These are phyloP conservation scores for Melanotaenia maccullochi DNA, from an alignment of 2,797 vertebrate species.

Conservation along the genomic window DNA sequence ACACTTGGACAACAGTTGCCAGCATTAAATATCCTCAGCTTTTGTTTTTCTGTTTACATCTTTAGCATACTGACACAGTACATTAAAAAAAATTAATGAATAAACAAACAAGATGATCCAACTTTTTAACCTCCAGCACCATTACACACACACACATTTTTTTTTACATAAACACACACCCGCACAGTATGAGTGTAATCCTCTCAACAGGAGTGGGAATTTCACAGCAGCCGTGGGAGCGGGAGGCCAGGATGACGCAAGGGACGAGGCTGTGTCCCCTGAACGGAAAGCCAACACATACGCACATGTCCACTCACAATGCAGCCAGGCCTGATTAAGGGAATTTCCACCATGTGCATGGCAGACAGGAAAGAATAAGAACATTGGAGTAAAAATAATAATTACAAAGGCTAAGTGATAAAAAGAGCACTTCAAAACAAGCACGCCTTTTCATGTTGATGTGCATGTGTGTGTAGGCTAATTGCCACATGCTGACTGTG, in stretches of 20 bases:
- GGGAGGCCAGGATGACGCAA: slow-evolving; percentile 72
- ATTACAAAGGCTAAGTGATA: slow-evolving; percentile 68
- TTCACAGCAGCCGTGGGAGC: slow-evolving; percentile 77
- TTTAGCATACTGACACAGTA: not conserved
- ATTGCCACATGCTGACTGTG: slow-evolving; percentile 64
- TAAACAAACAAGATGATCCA: slow-evolving; percentile 9
- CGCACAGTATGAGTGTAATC: slow-evolving; percentile 67
- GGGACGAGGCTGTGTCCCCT: slow-evolving; percentile 62
- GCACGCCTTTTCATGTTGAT: slow-evolving; percentile 56
- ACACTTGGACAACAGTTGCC: not conserved
- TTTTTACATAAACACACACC: slow-evolving; percentile 34
- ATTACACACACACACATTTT: slow-evolving; percentile 11
- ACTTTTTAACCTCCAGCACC: not conserved
- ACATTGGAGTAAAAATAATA: slow-evolving; percentile 72
- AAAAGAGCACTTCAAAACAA: slow-evolving; percentile 74
- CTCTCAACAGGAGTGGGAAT: slow-evolving; percentile 79
- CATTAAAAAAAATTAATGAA: slow-evolving; percentile 2
- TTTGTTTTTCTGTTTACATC: slow-evolving; percentile 2
- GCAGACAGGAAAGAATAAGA: slow-evolving; percentile 79
- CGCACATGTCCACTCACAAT: slow-evolving; percentile 50
- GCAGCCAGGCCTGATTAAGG: slow-evolving; percentile 59
- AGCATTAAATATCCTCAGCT: not conserved
- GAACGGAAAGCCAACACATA: slow-evolving; percentile 59
- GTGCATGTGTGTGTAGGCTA: slow-evolving; percentile 54
- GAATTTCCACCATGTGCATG: slow-evolving; percentile 80